phyloP scores from a whole-genome alignment of 2,888 invertebrate genomes.

The Notodonta dromedarius region DNA sequence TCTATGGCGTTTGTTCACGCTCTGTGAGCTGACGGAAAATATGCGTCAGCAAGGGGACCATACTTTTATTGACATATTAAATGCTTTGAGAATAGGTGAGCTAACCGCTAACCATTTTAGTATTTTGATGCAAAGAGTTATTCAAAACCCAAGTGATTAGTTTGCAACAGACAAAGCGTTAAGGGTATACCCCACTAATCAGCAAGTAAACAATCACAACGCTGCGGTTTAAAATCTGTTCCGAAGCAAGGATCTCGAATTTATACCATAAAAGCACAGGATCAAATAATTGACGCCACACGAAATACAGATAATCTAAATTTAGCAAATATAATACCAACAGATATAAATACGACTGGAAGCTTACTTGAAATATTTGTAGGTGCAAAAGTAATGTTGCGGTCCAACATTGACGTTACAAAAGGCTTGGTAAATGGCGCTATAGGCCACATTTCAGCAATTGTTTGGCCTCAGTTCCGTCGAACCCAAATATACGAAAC shows the following conservation, averaged over 20 bases:
- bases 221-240: conserved; percentile 7
- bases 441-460: neutral
- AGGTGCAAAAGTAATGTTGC: neutral
- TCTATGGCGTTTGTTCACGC: too few relatives aligned
- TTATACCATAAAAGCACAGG: conserved; percentile 12
- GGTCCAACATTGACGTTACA: too few relatives aligned
- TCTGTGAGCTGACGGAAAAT: too few relatives aligned
- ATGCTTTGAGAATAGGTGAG: too few relatives aligned
- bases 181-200: conserved; percentile 13
- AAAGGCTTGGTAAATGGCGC: neutral
- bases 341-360: conserved; percentile 23
- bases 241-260: too few relatives aligned
- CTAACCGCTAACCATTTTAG: too few relatives aligned
- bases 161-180: too few relatives aligned
- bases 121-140: conserved; percentile 3
- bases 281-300: conserved; percentile 13
- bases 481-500: conserved; percentile 12
- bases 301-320: conserved; percentile 21
- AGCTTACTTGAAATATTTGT: conserved; percentile 5
- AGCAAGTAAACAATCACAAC: conserved; percentile 15
- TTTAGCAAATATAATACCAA: conserved; percentile 20
- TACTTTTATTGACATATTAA: too few relatives aligned
- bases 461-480: conserved; percentile 14
- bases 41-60: too few relatives aligned
- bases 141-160: conserved; percentile 6